Evolutionary conservation across 2,797 vertebrate genomes (phyloP).

Genomic region (Coendou prehensilis): DNA sequence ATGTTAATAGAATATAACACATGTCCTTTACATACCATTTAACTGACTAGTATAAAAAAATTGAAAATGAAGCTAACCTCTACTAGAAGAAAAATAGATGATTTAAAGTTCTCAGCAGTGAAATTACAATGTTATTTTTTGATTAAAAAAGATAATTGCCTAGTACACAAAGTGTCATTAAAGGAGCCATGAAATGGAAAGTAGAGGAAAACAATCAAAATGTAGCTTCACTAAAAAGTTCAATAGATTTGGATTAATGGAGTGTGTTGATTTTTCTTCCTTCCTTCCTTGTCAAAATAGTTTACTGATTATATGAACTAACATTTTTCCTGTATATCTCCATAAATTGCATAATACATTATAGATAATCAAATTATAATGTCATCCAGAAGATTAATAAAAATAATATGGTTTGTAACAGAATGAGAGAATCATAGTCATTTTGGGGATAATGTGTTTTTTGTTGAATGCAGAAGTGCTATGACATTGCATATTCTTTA

Average conservation of each 20-base stretch:
- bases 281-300: not conserved
- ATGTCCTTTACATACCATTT: too few relatives aligned
- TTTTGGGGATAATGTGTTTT: not conserved
- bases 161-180: not conserved
- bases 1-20: too few relatives aligned
- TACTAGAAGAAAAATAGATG: not conserved
- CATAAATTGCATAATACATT: not conserved
- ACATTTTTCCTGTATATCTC: not conserved
- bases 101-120: not conserved
- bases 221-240: not conserved
- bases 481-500: not conserved
- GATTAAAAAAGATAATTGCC: not conserved
- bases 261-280: not conserved
- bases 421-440: not conserved
- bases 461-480: not conserved
- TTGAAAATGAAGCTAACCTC: not conserved
- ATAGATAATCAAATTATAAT: not conserved
- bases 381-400: not conserved
- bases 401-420: not conserved
- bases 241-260: not conserved
- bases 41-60: too few relatives aligned
- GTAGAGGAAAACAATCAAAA: not conserved
- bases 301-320: not conserved
- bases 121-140: not conserved
- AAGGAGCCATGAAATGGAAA: not conserved